phyloP scores from a whole-genome alignment of 2,797 vertebrate genomes.

The Harpagifer antarcticus region DNA sequence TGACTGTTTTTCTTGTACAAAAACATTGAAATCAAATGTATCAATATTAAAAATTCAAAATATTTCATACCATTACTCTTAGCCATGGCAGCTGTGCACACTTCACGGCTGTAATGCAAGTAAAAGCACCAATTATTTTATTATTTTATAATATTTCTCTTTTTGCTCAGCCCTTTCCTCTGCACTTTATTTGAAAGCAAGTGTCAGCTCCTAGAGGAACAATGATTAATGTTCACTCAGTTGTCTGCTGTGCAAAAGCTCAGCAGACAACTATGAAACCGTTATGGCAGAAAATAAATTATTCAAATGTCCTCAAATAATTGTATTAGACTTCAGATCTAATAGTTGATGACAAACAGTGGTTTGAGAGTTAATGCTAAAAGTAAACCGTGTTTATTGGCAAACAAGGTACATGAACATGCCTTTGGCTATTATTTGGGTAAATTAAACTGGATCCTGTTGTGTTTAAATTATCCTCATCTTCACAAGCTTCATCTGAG shows the following conservation, averaged over 20 bases:
- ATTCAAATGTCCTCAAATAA: neutral
- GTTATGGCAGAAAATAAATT: neutral
- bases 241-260: neutral
- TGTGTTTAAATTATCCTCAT: conserved; percentile 7
- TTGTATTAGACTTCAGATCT: neutral
- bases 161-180: neutral
- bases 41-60: neutral
- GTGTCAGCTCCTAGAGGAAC: neutral
- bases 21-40: neutral
- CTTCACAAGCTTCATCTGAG: neutral
- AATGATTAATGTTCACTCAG: neutral
- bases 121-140: neutral
- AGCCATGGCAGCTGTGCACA: rapidly evolving
- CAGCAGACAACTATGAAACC: neutral
- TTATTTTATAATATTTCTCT: neutral
- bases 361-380: neutral
- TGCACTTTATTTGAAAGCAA: neutral
- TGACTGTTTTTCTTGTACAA: neutral
- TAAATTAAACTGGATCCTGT: conserved; percentile 13
- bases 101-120: no score
- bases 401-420: neutral
- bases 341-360: neutral
- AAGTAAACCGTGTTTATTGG: neutral
- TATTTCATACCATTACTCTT: neutral
- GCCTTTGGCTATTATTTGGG: neutral